These are phyloP conservation scores for Alouatta palliata DNA, from an alignment of 2,113 vertebrate species.

Conservation along the genomic window DNA sequence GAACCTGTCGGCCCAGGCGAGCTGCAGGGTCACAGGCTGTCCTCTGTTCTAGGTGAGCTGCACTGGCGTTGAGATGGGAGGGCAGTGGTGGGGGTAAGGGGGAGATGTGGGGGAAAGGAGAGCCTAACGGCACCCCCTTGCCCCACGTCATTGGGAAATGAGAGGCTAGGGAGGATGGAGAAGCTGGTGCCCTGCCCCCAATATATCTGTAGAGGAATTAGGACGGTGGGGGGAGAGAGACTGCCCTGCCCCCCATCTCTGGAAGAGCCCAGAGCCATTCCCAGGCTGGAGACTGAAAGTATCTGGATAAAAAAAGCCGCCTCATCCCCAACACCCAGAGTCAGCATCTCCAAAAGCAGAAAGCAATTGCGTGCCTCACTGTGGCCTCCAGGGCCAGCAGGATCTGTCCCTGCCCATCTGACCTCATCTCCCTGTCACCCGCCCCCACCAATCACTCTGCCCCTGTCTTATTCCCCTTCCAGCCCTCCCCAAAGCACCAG, in stretches of 20 bases:
- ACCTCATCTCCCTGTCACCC: rapidly evolving
- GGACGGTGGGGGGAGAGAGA: rapidly evolving
- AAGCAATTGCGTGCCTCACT: rapidly evolving
- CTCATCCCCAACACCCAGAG: background rate
- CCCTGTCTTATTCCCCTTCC: too few relatives aligned
- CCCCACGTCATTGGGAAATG: background rate
- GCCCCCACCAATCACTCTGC: too few relatives aligned
- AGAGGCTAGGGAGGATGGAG: background rate
- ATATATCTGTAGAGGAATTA: too few relatives aligned
- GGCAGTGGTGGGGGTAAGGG: background rate
- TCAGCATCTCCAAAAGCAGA: background rate
- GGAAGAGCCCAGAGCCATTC: background rate
- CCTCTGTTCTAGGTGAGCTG: conserved; percentile 83
- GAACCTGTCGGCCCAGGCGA: conserved; percentile 84
- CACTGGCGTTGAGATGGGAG: conserved; percentile 75
- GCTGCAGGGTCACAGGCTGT: conserved; percentile 81
- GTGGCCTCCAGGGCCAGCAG: background rate
- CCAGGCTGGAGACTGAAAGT: background rate
- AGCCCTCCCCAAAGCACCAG: background rate
- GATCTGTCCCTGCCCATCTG: too few relatives aligned
- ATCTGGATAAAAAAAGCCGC: rapidly evolving
- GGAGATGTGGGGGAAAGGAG: rapidly evolving
- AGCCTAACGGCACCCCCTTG: background rate
- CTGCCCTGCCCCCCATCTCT: rapidly evolving
- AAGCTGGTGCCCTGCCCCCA: background rate